Evolutionary conservation across 2,888 invertebrate species (phyloP).

Genomic region (Plemyria rubiginata): DNA sequence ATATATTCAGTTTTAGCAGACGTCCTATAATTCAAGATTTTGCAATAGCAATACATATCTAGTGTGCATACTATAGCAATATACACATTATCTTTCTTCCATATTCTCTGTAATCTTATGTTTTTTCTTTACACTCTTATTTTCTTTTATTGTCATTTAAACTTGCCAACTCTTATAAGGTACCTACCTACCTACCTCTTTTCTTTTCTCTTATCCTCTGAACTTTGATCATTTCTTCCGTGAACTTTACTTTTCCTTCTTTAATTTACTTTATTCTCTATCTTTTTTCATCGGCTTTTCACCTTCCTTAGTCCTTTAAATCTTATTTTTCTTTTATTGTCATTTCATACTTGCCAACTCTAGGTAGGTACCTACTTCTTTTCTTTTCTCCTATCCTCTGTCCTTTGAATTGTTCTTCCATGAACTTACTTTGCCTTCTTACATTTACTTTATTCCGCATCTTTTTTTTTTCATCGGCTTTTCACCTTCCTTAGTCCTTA

Average conservation of each 20-base stretch:
- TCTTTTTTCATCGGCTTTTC: background rate
- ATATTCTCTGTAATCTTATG: background rate
- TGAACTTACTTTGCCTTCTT: background rate
- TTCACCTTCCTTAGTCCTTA: background rate
- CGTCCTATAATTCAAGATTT: background rate
- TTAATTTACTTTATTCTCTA: background rate
- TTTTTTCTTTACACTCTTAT: background rate
- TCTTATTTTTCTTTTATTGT: background rate
- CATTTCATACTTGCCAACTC: background rate
- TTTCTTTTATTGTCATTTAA: background rate
- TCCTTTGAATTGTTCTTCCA: background rate
- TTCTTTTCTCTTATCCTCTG: background rate
- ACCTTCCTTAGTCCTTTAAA: background rate
- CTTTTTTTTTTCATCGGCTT: background rate
- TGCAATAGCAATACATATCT: background rate
- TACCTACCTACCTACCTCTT: too few relatives aligned
- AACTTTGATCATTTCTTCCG: background rate
- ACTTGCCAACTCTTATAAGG: background rate
- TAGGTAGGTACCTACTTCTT: too few relatives aligned
- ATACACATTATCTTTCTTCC: background rate
- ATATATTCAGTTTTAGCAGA: too few relatives aligned
- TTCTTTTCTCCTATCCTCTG: background rate
- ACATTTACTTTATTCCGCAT: background rate
- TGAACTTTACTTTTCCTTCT: background rate
- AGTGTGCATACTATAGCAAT: background rate